Evolutionary conservation across 2,888 invertebrate species (phyloP).

Genomic region (Melanostoma scalare): DNA sequence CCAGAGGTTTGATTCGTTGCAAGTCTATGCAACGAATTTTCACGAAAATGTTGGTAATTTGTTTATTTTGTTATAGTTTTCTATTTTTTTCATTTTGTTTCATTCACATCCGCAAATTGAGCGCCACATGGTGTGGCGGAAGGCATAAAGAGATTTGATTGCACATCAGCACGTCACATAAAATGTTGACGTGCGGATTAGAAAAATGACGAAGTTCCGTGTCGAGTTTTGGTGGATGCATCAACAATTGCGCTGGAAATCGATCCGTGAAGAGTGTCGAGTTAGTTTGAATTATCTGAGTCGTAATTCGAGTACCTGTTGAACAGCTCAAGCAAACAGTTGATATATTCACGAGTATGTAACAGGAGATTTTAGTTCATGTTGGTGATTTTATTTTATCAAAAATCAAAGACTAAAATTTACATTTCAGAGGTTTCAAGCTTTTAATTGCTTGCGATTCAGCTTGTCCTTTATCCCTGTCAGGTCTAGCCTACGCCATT

Average conservation of each 20-base stretch:
- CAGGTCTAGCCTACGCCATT: too few species aligned
- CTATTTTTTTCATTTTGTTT: conserved; percentile 4
- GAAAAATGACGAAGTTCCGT: conserved; percentile 25
- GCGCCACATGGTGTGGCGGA: conserved; percentile 34
- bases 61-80: conserved; percentile 49
- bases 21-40: conserved; percentile 57
- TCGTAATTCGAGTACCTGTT: too few species aligned
- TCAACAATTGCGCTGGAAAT: conserved; percentile 2
- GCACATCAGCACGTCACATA: conserved; percentile 67
- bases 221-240: conserved; percentile 1
- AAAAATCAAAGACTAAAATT: too few species aligned
- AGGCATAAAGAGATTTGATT: conserved; percentile 58
- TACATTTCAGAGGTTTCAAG: too few species aligned
- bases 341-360: too few species aligned
- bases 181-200: conserved; percentile 53
- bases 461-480: too few species aligned
- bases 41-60: conserved; percentile 65
- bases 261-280: too few species aligned
- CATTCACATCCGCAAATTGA: conserved; percentile 34
- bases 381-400: too few species aligned
- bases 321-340: too few species aligned
- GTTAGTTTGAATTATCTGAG: too few species aligned
- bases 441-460: too few species aligned
- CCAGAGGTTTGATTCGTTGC: conserved; percentile 46
- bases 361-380: too few species aligned